phyloP scores from a whole-genome alignment of 2,888 invertebrate species.

The Cantharis nigra region DNA sequence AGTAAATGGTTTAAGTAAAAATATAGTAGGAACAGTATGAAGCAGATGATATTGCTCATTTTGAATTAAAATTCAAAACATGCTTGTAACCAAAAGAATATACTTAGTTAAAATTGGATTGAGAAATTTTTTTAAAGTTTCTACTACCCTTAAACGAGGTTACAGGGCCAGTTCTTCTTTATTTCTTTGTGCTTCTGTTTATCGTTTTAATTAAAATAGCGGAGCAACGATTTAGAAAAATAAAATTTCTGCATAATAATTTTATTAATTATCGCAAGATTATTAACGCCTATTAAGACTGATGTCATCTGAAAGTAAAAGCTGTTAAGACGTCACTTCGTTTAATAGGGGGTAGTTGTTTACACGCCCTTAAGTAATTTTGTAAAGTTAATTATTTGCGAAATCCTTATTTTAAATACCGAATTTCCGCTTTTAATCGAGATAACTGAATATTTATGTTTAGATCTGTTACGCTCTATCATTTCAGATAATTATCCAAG shows the following conservation, averaged over 20 bases:
- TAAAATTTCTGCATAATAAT: background rate
- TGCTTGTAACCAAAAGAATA: conserved; percentile 25
- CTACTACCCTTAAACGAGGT: background rate
- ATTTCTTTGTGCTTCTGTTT: background rate
- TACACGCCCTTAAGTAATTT: conserved; percentile 5
- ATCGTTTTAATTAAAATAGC: background rate
- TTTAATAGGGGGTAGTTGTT: background rate
- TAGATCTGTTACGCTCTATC: conserved; percentile 17
- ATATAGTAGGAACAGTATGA: conserved; percentile 17
- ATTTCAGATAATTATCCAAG: conserved; percentile 25
- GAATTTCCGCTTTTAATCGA: conserved; percentile 21
- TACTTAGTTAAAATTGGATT: conserved; percentile 29
- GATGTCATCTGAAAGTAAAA: background rate
- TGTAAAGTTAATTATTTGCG: conserved; percentile 16
- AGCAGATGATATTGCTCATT: conserved; percentile 24
- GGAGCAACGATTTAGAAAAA: background rate
- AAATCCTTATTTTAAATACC: conserved; percentile 7
- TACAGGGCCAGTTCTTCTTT: background rate
- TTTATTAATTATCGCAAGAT: background rate
- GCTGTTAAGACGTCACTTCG: conserved; percentile 1
- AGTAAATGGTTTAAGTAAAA: conserved; percentile 7
- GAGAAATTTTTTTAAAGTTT: conserved; percentile 12
- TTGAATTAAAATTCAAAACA: conserved; percentile 27
- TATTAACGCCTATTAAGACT: background rate
- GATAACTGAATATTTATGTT: conserved; percentile 23